Conservation (phyloP, 2,113 vertebrate species). For the Cephalopterus ornatus region DNA sequence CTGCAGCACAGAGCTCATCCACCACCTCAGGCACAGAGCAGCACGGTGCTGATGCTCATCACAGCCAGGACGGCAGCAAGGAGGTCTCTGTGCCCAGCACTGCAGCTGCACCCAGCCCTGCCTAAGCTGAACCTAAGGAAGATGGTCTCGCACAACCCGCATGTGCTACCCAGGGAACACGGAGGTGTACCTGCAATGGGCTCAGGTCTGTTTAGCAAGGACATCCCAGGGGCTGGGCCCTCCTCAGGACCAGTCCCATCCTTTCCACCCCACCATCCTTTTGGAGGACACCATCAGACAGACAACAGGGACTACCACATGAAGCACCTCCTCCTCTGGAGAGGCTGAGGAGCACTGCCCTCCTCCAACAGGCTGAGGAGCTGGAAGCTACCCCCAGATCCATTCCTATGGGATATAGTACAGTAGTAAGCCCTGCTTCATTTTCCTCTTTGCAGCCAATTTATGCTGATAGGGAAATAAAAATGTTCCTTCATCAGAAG, state of each 20-base stretch:
- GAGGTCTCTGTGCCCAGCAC: not conserved
- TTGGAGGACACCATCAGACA: not conserved
- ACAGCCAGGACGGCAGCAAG: accelerated
- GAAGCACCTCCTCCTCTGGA: not conserved
- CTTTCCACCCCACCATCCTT: not conserved
- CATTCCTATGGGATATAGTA: not conserved
- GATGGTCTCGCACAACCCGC: not conserved
- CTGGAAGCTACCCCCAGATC: not conserved
- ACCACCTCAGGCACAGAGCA: accelerated
- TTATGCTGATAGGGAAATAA: constrained; percentile 59
- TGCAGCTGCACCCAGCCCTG: not conserved
- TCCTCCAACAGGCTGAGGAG: not conserved
- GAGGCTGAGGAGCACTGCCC: not conserved
- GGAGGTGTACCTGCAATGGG: accelerated
- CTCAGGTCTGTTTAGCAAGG: not conserved
- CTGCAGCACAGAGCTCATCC: not conserved
- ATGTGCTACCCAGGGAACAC: accelerated
- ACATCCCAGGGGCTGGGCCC: not conserved
- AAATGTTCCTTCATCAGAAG: constrained; percentile 36
- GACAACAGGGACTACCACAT: not conserved
- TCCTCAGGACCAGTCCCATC: not conserved
- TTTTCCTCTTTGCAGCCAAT: constrained; percentile 15
- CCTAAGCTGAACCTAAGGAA: not conserved
- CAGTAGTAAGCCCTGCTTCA: not conserved
- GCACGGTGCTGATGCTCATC: accelerated